Base-by-base conservation (phyloP, 2,113 vertebrate species). In the Anser cygnoides region DNA sequence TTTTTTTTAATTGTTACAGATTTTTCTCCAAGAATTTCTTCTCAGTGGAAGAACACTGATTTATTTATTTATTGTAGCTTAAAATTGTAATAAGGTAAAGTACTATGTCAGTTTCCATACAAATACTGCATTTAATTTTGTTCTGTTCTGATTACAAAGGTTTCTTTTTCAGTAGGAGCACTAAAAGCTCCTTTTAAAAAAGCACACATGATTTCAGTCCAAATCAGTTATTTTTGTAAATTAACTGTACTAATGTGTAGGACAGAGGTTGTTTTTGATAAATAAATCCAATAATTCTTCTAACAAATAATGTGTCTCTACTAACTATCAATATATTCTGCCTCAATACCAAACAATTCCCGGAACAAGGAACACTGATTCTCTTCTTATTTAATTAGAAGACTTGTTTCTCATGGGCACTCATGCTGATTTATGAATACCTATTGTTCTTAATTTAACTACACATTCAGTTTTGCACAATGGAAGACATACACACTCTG, bases 401-500 rank as follows among this genome's bases (percentile, higher is more conserved):
- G 84, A 80, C 54, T 91, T n/a, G 74, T 97, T 97, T 97, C 97
- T 97, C 97, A 65, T 74, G 96, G 94, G 94, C 87, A 76, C 71
- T 93, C 74, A 73, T 82, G 72, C 81, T 97, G 92, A 97, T 91
- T 97, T 97, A 97, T 96, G 96, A 97, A 96, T 97, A 68, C 94
- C 96, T 95, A 97, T 97, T 98, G 97, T 98, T 98, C 89, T 95
- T 83, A 95, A 93, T 93, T 96, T 96, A 97, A 97, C 89, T 93
- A 83, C 92, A 73, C 46, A 91, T 97, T 98, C 95, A 95, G 87
- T 93, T 84, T 94, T 90, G 88, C 92, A 98, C 97, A 96, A 78
- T 97, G 68, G 95, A 91, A 96, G 83, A 77, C 43, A 81, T 52
- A 92, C 22, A 89, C 37, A 66, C 20, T 65, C 63, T 93, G 95